Percentiles rank a stretch among this genome's conserved stretches.
These are phyloP conservation scores for Camarhynchus parvulus DNA, from an alignment of 2,113 vertebrate species.

Conservation along the genomic window DNA sequence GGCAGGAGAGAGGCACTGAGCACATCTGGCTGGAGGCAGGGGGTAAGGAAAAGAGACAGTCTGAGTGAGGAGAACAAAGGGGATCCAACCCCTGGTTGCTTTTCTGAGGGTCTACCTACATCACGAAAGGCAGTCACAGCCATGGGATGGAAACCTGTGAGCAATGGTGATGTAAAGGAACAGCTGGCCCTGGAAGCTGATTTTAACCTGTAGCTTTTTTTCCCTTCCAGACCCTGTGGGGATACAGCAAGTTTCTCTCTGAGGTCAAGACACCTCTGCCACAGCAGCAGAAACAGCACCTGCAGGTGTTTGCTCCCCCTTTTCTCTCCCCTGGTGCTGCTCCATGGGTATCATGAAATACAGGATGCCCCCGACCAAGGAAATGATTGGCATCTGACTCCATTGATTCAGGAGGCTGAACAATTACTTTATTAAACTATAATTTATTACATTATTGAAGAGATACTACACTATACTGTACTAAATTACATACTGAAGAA, in stretches of 20 bases:
- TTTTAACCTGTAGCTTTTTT: not conserved
- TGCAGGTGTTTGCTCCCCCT: not conserved
- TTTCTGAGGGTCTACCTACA: not conserved
- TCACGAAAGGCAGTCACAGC: not conserved
- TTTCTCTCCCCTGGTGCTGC: not conserved
- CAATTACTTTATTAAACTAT: not conserved
- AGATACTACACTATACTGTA: not conserved
- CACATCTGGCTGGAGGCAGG: slow-evolving; percentile 40
- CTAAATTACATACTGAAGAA: not conserved
- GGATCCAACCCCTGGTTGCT: rapidly evolving
- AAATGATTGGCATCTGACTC: not conserved
- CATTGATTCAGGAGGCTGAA: not conserved
- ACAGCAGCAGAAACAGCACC: not conserved
- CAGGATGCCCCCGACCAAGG: not conserved
- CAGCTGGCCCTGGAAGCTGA: not conserved
- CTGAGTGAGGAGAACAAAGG: slow-evolving; percentile 32
- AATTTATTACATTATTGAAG: not conserved
- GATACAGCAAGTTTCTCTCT: not conserved
- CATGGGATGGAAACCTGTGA: not conserved
- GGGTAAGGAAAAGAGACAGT: slow-evolving; percentile 7
- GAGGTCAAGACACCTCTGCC: not conserved
- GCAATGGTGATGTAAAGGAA: rapidly evolving
- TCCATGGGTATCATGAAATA: not conserved
- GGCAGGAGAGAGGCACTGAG: not conserved
- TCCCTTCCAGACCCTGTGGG: not conserved